phyloP scores from a whole-genome alignment of 2,888 invertebrate species.

The Drosophila ezoana region DNA sequence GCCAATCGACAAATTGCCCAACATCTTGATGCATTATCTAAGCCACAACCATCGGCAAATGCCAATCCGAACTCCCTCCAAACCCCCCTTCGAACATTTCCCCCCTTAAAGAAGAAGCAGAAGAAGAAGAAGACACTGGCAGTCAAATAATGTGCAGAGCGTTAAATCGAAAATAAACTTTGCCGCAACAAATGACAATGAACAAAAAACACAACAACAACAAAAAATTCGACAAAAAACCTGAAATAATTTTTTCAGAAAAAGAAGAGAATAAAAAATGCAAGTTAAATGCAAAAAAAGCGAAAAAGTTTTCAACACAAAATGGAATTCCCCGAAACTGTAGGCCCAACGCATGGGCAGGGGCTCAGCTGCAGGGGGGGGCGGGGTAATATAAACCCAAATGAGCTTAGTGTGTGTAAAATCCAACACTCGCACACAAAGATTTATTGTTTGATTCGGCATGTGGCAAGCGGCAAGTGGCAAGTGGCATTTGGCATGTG shows the following conservation, averaged over 20 bases:
- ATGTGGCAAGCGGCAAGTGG: constrained; percentile 30
- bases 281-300: constrained; percentile 39
- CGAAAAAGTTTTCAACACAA: constrained; percentile 58
- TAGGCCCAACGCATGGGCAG: constrained; percentile 15
- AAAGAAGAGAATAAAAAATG: constrained; percentile 49
- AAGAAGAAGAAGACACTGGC: constrained; percentile 14
- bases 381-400: constrained; percentile 71
- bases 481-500: no score
- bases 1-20: constrained; percentile 36
- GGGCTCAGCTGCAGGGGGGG: background rate
- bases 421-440: constrained; percentile 22
- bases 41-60: constrained; percentile 6
- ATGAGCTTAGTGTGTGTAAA: constrained; percentile 69
- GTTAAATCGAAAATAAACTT: constrained; percentile 69
- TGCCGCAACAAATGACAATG: constrained; percentile 43
- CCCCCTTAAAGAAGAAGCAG: no score
- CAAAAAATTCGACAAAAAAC: background rate
- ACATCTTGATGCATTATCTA: constrained; percentile 41
- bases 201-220: background rate
- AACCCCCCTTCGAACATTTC: no score
- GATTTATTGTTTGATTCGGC: constrained; percentile 78
- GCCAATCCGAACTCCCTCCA: no score
- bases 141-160: constrained; percentile 62
- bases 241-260: constrained; percentile 60
- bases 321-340: constrained; percentile 70